A percentile compares a stretch with the other conserved stretches of the same genome.
These are phyloP conservation scores for Ginglymostoma cirratum DNA, from an alignment of 2,113 vertebrate species.

Conservation along the genomic window DNA sequence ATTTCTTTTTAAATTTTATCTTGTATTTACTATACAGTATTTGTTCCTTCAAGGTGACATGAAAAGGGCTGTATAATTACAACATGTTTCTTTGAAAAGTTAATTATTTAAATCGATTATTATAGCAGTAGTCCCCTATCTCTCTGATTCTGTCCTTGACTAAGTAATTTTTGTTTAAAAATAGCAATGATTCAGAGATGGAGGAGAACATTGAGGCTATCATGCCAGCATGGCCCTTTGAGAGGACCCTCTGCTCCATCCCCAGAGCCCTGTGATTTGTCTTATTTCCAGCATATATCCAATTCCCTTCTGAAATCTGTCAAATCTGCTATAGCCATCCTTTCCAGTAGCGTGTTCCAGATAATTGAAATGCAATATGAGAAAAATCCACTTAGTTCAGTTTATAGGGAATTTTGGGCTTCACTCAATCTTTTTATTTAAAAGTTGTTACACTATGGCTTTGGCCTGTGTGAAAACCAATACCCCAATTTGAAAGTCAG, in stretches of 20 bases:
- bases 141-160: not conserved
- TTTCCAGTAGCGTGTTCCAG: not conserved
- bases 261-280: not conserved
- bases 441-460: not conserved
- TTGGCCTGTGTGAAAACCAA: not conserved
- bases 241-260: not conserved
- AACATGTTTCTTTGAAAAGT: not conserved
- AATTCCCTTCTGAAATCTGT: not conserved
- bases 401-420: not conserved
- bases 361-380: not conserved
- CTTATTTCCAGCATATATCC: not conserved
- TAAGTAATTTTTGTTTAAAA: not conserved
- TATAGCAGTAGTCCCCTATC: not conserved
- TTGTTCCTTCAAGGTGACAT: slow-evolving; percentile 26
- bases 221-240: not conserved
- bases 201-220: not conserved
- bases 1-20: slow-evolving; percentile 1
- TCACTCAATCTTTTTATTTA: not conserved
- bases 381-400: not conserved
- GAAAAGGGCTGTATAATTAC: slow-evolving; percentile 13
- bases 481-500: not conserved
- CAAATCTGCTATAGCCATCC: not conserved
- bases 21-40: not conserved
- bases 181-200: not conserved
- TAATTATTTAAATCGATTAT: not conserved